These are phyloP conservation scores for Gallinago nigripennis DNA, from an alignment of 2,797 vertebrate genomes.

Conservation along the genomic window DNA sequence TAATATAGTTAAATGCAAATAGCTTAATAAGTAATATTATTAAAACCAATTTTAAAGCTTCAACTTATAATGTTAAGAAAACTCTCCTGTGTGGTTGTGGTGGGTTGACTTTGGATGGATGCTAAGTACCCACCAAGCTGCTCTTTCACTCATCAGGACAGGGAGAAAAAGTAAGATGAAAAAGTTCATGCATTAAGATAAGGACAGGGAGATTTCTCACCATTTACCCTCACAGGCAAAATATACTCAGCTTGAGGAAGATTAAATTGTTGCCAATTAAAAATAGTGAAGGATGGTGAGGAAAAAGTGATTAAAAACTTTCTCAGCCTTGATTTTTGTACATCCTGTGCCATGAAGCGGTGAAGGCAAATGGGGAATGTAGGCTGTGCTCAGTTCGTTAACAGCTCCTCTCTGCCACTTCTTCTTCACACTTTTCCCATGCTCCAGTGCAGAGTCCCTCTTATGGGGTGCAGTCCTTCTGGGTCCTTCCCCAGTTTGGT, in stretches of 20 bases:
- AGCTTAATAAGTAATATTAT: background rate
- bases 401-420: background rate
- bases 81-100: background rate
- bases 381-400: background rate
- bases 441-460: background rate
- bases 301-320: background rate
- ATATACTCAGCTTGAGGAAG: background rate
- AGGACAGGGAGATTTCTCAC: background rate
- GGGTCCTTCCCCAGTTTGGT: background rate
- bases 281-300: background rate
- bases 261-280: background rate
- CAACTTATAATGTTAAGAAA: background rate
- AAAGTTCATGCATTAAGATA: background rate
- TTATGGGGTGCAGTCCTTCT: background rate
- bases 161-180: background rate
- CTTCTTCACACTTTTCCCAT: background rate
- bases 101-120: background rate
- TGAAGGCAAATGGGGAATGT: background rate
- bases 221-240: background rate
- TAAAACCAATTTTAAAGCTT: background rate
- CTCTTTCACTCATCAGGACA: background rate
- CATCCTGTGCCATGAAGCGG: rapidly evolving
- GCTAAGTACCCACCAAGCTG: background rate
- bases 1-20: background rate
- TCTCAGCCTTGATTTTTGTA: background rate